phyloP scores from a whole-genome alignment of 2,888 invertebrate genomes.

The Leptinotarsa juncta region DNA sequence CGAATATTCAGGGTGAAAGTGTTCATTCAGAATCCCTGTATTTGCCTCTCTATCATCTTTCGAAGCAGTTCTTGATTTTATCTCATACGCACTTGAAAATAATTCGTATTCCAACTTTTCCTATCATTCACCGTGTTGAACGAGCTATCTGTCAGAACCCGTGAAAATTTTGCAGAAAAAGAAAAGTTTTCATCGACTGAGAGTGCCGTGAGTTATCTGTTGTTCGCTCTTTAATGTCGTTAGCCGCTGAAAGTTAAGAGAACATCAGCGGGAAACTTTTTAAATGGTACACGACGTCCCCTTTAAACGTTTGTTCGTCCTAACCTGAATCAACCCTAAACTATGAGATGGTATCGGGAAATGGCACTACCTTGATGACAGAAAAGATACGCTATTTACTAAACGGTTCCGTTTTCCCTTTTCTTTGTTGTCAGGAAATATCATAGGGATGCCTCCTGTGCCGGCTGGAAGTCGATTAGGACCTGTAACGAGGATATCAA shows the following conservation, averaged over 20 bases:
- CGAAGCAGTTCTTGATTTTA: too few relatives aligned
- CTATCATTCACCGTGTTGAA: not conserved
- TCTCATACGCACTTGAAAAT: too few relatives aligned
- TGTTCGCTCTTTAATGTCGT: constrained; percentile 47
- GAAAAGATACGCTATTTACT: constrained; percentile 32
- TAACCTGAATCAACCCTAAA: constrained; percentile 34
- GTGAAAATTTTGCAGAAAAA: constrained; percentile 34
- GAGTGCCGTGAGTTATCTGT: constrained; percentile 42
- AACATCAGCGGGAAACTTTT: constrained; percentile 44
- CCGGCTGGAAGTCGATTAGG: constrained; percentile 28
- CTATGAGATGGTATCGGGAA: constrained; percentile 40
- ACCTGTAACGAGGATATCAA: constrained; percentile 16
- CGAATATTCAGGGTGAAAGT: too few relatives aligned
- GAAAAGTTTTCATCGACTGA: constrained; percentile 41
- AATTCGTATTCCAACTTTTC: not conserved
- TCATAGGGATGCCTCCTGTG: not conserved
- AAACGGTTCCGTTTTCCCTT: constrained; percentile 22
- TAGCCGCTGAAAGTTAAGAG: constrained; percentile 41
- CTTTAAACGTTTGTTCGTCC: constrained; percentile 27
- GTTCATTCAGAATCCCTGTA: too few relatives aligned
- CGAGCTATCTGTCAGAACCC: not conserved
- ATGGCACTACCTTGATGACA: constrained; percentile 39
- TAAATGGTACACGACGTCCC: constrained; percentile 38
- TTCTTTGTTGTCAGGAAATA: not conserved
- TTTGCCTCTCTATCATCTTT: too few relatives aligned